These are phyloP conservation scores for Willisornis vidua DNA, from an alignment of 2,113 vertebrate genomes.

Conservation along the genomic window DNA sequence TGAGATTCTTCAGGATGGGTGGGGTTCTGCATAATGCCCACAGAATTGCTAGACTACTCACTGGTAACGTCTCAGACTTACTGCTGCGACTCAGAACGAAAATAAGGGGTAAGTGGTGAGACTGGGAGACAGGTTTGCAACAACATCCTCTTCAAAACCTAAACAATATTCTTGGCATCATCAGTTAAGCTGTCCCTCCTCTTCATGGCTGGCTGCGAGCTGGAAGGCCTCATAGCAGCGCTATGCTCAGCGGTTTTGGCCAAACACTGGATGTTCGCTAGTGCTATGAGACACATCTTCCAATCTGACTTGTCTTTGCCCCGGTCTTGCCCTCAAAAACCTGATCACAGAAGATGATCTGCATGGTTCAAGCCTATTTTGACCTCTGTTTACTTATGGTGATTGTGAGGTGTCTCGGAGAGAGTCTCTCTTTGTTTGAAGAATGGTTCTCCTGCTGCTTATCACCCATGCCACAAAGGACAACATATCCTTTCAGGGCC, in stretches of 20 bases:
- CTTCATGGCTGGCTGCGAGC: not conserved
- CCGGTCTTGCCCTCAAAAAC: not conserved
- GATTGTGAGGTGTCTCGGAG: not conserved
- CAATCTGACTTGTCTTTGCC: not conserved
- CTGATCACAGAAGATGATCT: not conserved
- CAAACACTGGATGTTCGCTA: not conserved
- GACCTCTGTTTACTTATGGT: not conserved
- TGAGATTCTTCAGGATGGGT: conserved; percentile 7
- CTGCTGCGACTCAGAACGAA: conserved; percentile 25
- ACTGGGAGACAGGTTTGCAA: not conserved
- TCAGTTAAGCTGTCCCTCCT: not conserved
- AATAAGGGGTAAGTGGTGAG: conserved; percentile 37
- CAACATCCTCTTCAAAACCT: conserved; percentile 54
- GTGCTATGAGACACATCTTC: not conserved
- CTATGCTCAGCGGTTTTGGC: rapidly evolving
- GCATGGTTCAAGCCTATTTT: not conserved
- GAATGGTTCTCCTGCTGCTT: not conserved
- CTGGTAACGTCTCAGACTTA: not conserved
- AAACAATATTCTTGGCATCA: conserved; percentile 41
- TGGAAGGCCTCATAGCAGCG: not conserved
- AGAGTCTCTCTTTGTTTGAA: not conserved
- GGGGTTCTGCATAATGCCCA: not conserved
- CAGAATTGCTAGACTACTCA: conserved; percentile 26
- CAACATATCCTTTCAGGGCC: not conserved
- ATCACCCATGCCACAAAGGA: not conserved